These are phyloP conservation scores for Psococerastis gibbosa DNA, from an alignment of 2,888 invertebrate genomes.

Conservation along the genomic window DNA sequence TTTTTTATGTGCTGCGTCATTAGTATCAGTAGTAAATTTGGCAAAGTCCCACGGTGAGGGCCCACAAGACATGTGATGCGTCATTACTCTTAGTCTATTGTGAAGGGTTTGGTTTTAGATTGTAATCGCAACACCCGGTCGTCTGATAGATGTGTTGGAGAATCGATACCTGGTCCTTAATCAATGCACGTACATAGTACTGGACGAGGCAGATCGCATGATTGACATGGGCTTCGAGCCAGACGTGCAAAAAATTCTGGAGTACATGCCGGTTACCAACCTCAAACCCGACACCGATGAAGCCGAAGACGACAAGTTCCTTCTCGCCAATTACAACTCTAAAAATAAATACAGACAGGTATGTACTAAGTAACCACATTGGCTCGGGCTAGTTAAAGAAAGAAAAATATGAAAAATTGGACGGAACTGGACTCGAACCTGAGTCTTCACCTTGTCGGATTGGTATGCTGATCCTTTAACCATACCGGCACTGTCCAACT, in stretches of 20 bases:
- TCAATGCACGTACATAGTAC: slow-evolving; percentile 94
- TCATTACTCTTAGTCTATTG: too few relatives aligned
- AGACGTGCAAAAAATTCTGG: slow-evolving; percentile 92
- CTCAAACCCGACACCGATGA: slow-evolving; percentile 96
- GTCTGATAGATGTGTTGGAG: slow-evolving; percentile 95
- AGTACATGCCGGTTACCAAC: slow-evolving; percentile 95
- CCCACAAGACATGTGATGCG: too few relatives aligned
- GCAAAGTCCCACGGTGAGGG: too few relatives aligned
- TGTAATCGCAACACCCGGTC: slow-evolving; percentile 98
- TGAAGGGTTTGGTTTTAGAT: too few relatives aligned
- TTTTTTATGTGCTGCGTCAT: slow-evolving; percentile 5
- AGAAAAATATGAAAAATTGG: too few relatives aligned
- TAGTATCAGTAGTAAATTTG: too few relatives aligned
- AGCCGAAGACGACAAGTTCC: slow-evolving; percentile 80
- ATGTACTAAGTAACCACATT: too few relatives aligned
- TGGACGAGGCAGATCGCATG: slow-evolving; percentile 97
- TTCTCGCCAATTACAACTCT: slow-evolving; percentile 84
- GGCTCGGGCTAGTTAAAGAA: too few relatives aligned
- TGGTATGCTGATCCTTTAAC: too few relatives aligned
- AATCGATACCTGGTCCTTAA: slow-evolving; percentile 92
- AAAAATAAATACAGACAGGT: slow-evolving; percentile 92
- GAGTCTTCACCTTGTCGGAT: too few relatives aligned
- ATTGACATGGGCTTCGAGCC: slow-evolving; percentile 99
- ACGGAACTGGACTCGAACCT: too few relatives aligned
- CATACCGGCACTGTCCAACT: too few relatives aligned